Evolutionary conservation across 2,113 vertebrate genomes (phyloP), one percentile per base, ranked within the genome.

Genomic region (Taurulus bubalis): DNA sequence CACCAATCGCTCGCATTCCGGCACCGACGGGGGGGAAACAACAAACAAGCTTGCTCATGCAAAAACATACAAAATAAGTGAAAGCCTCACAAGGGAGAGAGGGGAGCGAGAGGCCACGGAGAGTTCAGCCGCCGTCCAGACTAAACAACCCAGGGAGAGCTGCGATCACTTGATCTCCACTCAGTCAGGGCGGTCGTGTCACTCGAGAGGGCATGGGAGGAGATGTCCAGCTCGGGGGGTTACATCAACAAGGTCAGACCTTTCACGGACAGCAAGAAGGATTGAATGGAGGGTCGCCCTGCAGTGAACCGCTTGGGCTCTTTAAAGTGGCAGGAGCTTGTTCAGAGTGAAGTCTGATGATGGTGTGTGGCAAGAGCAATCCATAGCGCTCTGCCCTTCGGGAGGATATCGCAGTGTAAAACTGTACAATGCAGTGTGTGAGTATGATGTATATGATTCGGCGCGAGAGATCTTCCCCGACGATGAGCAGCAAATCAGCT

Each of bases 51-150:
- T 36, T 26, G 42, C 22, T n/a, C 15, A 2, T 18, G 69, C 14
- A 65, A 84, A 55, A 84, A 80, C 55, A 69, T n/a, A 77, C 30
- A 62, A 10, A 56, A 62, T 15, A 60, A 65, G 22, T 30, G 18
- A 62, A 56, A 56, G 15, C 24, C 59, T 65, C 0, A 2, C 38
- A 24, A 30, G 15, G 15, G 42, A 40, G 65, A 71, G 51, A 38
- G 34, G 18, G 70, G 51, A 11, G 53, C 5, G 64, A 83, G 64
- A 83, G 59, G 74, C 71, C 68, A 45, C 28, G 7, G 8, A 59
- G 82, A 67, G 64, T 77, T 85, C 76, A 88, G 70, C 56, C 40
- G 60, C 63, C 6, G 38, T 40, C 30, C 83, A 84, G 87, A 90
- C 85, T 75, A 79, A 90, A 87, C 79, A 91, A 71, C 28, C 42